A percentile compares a stretch with the other conserved stretches of the same genome.
Conservation (phyloP, 2,888 invertebrate species). For the Drosophila conformis region DNA sequence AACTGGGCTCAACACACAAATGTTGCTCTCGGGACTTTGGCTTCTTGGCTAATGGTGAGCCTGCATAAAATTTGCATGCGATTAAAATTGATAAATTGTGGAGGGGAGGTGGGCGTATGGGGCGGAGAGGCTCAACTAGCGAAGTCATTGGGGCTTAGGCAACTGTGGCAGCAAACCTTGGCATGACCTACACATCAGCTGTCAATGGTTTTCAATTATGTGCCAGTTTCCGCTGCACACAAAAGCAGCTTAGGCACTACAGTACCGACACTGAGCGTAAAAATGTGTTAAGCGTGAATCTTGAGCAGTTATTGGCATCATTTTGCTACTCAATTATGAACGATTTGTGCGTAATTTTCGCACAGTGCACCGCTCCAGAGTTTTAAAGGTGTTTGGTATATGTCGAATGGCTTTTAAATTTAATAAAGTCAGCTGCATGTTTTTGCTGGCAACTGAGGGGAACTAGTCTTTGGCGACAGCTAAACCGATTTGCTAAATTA, state of each 20-base stretch:
- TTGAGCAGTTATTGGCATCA: not conserved
- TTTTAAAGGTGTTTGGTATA: constrained; percentile 22
- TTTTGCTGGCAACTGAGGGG: not conserved
- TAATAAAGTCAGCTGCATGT: constrained; percentile 44
- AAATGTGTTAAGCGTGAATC: not conserved
- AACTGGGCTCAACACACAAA: constrained; percentile 48
- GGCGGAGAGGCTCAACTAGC: not conserved
- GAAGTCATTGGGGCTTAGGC: not conserved
- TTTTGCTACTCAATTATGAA: not conserved
- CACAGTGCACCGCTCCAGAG: not conserved
- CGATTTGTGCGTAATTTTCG: not conserved
- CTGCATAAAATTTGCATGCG: constrained; percentile 77
- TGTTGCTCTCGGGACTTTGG: constrained; percentile 32
- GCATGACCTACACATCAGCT: constrained; percentile 34
- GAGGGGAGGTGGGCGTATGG: not conserved
- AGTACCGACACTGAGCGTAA: not conserved
- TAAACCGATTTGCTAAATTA: constrained; percentile 79
- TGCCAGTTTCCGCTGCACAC: constrained; percentile 25
- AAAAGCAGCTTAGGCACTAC: not conserved
- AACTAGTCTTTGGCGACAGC: constrained; percentile 25
- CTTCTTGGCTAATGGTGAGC: constrained; percentile 48
- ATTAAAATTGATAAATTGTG: constrained; percentile 75
- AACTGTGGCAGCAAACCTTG: constrained; percentile 28
- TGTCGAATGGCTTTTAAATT: constrained; percentile 61
- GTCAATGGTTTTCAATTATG: constrained; percentile 58